Evolutionary conservation across 1,140 invertebrate genomes (phyloP).

Genomic region (Nylanderia fulva): DNA sequence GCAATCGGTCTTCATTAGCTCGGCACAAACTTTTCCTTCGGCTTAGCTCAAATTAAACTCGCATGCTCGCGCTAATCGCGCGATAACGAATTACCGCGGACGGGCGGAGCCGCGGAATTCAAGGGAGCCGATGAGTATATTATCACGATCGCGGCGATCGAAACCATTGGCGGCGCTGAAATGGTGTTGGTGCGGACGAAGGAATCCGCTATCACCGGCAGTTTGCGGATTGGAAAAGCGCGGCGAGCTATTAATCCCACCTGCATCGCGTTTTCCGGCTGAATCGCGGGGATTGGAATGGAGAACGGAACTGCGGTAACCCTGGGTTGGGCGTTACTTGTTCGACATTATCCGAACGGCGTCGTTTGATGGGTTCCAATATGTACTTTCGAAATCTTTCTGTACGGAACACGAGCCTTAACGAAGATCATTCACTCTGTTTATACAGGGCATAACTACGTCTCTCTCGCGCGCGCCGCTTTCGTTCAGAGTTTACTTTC

Average conservation of each 20-base stretch:
- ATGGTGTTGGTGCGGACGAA: not conserved
- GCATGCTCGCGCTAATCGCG: conserved; percentile 70
- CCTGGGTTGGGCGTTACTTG: not conserved
- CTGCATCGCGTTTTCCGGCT: conserved; percentile 29
- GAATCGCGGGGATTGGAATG: not conserved
- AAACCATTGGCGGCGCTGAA: not conserved
- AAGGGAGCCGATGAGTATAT: not conserved
- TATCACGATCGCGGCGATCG: conserved; percentile 12
- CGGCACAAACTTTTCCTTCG: conserved; percentile 68
- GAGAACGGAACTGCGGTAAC: not conserved
- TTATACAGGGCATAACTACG: conserved; percentile 26
- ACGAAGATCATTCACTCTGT: conserved; percentile 50
- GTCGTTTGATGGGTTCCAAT: conserved; percentile 49
- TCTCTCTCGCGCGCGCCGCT: not conserved
- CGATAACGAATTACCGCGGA: conserved; percentile 71
- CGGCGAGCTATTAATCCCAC: conserved; percentile 49
- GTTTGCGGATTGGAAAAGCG: conserved; percentile 57
- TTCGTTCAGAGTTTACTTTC: conserved; percentile 36
- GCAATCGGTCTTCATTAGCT: conserved; percentile 75
- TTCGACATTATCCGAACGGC: conserved; percentile 25
- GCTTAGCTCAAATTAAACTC: conserved; percentile 74
- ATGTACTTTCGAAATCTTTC: conserved; percentile 36
- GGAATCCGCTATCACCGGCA: conserved; percentile 32
- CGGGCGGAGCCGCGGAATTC: conserved; percentile 4
- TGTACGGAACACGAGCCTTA: conserved; percentile 30